A percentile compares a stretch with the other conserved stretches of the same genome.
These are phyloP conservation scores for Chaetodon auriga DNA, from an alignment of 2,113 vertebrate genomes.

Conservation along the genomic window DNA sequence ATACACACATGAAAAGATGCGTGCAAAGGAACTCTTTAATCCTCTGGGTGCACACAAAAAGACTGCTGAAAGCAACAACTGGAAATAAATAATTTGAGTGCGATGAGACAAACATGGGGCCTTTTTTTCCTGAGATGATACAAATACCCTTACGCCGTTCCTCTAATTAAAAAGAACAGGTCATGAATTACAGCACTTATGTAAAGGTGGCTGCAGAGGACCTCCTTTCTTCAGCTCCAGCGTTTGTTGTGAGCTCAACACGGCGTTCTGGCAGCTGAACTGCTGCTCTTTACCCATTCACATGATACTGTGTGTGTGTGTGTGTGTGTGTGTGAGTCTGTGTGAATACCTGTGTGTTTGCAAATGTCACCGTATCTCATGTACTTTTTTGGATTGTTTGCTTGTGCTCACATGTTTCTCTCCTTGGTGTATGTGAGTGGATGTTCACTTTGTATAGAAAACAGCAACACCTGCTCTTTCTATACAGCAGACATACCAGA, in stretches of 20 bases:
- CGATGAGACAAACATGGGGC: conserved; percentile 12
- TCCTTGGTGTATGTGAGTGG: conserved; percentile 7
- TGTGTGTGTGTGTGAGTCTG: background rate
- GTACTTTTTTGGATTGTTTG: conserved; percentile 9
- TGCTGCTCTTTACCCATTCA: conserved; percentile 26
- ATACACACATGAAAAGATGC: background rate
- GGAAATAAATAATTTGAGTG: conserved; percentile 40
- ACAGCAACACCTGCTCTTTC: conserved; percentile 46
- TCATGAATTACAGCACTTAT: conserved; percentile 26
- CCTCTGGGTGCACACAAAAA: background rate
- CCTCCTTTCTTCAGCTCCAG: conserved; percentile 6
- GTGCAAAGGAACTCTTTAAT: conserved; percentile 3
- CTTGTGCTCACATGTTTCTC: conserved; percentile 22
- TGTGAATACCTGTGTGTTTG: conserved; percentile 7
- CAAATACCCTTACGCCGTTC: conserved; percentile 19
- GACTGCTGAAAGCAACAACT: conserved; percentile 16
- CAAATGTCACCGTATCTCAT: conserved; percentile 36
- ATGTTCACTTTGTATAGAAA: conserved; percentile 20
- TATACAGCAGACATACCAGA: conserved; percentile 1
- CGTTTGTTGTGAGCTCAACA: conserved; percentile 24
- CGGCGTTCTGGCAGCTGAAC: conserved; percentile 19
- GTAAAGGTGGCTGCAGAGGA: conserved; percentile 34
- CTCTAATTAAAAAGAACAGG: conserved; percentile 29
- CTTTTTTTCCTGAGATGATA: conserved; percentile 24
- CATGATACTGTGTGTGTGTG: background rate